Percentiles rank a stretch among this genome's conserved stretches.
Conservation (phyloP, 1,140 invertebrate genomes). For the Drosophila albomicans region DNA sequence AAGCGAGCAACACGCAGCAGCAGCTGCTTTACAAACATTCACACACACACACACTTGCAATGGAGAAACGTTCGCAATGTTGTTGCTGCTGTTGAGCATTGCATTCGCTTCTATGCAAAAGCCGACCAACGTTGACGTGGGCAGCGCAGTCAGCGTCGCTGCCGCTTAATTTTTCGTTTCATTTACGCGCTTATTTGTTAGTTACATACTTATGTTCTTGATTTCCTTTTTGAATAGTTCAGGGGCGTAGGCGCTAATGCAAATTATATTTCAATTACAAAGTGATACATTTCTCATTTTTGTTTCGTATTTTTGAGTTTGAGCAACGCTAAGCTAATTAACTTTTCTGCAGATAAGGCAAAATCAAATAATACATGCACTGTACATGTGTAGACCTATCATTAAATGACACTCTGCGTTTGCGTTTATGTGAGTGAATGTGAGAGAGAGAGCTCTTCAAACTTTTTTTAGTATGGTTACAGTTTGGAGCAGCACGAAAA, state of each 20-base stretch:
- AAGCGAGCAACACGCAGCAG: conserved; percentile 36
- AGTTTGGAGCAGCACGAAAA: conserved; percentile 20
- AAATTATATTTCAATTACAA: not conserved
- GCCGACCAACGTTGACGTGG: conserved; percentile 27
- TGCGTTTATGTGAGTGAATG: not conserved
- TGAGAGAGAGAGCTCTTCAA: conserved; percentile 25
- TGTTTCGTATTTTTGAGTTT: conserved; percentile 25
- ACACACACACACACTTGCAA: conserved; percentile 16
- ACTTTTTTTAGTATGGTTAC: conserved; percentile 18
- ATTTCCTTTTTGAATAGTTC: conserved; percentile 53
- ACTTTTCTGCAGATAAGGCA: conserved; percentile 47
- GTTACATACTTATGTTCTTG: conserved; percentile 54
- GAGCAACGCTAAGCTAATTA: conserved; percentile 35
- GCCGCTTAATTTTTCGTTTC: conserved; percentile 58
- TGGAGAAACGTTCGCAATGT: conserved; percentile 51
- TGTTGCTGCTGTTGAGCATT: conserved; percentile 56
- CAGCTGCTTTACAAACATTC: conserved; percentile 24
- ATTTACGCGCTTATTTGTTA: conserved; percentile 60
- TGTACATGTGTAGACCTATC: conserved; percentile 10
- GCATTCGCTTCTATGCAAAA: conserved; percentile 59
- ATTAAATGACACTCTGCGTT: conserved; percentile 5
- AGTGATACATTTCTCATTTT: conserved; percentile 11
- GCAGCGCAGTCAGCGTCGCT: conserved; percentile 27
- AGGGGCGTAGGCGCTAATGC: conserved; percentile 34
- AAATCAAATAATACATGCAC: conserved; percentile 21